Evolutionary conservation across 2,797 vertebrate species (phyloP), one percentile per base, ranked within the genome.

Genomic region (Sebastes kiyomatsui): DNA sequence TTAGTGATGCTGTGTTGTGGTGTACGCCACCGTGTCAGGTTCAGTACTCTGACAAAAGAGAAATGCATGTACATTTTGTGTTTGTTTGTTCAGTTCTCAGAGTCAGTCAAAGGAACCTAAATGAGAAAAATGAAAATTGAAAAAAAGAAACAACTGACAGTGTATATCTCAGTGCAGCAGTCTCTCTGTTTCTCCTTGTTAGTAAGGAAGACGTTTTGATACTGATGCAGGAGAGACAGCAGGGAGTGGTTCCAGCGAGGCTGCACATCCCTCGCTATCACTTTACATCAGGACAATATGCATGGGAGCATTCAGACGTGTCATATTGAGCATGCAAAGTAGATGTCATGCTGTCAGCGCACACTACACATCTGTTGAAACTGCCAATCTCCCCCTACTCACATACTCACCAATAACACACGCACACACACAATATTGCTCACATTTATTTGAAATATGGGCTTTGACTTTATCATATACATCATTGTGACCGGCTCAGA

Each of bases 311-410:
- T 86, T 90, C 89, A 91, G 74, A 92, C 80, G 75, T 92, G 88
- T 92, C 92, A 91, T 92, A 92, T 88, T 90, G 87, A 92, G 88
- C 88, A 92, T 92, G 88, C 90, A 93, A 93, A 94, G 87, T 93
- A 93, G 92, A 94, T 92, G 90, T 93, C 92, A 87, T 77, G 89
- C 92, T 93, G 90, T 93, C 92, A 89, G 75, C 80, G 78, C 84
- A 85, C 85, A 69, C 82, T 86, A 78, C 86, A 91, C 93, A 92
- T 94, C 91, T 90, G 90, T 72, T 93, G 83, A 87, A 86, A 85
- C 74, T 92, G 94, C 88, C 89, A 90, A 84, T 92, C 92, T 87
- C 75, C 75, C 70, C 81, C 67, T 61, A 83, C 83, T 62, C 84
- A 56, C n/a, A 20, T 30, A 62, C 82, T 82, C 74, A 67, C 49